Conservation (phyloP, 2,888 invertebrate species). For the Rhingia rostrata region DNA sequence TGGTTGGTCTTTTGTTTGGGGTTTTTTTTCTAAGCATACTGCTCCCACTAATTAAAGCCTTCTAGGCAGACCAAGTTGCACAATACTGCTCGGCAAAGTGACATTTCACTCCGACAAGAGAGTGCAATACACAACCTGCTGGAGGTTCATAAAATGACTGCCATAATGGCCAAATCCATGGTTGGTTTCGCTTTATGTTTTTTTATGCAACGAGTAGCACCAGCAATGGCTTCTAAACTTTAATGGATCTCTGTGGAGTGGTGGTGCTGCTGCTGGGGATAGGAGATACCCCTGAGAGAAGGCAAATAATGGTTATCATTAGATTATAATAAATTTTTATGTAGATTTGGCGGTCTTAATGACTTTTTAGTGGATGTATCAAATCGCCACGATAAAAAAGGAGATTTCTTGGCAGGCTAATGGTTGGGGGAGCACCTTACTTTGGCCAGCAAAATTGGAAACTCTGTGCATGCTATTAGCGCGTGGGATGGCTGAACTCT, state of each 20-base stretch:
- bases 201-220: conserved; percentile 4
- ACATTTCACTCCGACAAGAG: conserved; percentile 67
- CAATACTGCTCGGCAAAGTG: conserved; percentile 59
- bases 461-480: conserved; percentile 6
- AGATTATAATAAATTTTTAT: conserved; percentile 62
- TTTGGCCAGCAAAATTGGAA: conserved; percentile 4
- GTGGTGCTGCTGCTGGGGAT: background rate
- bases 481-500: conserved; percentile 35
- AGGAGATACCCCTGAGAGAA: conserved; percentile 5
- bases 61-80: conserved; percentile 36
- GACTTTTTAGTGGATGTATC: conserved; percentile 40
- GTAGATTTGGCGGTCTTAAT: conserved; percentile 57
- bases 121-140: conserved; percentile 35
- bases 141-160: background rate
- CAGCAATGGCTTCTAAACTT: conserved; percentile 29
- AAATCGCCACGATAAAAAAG: conserved; percentile 38
- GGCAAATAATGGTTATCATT: conserved; percentile 53
- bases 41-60: conserved; percentile 50
- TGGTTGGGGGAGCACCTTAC: conserved; percentile 40
- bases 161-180: conserved; percentile 36
- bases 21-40: conserved; percentile 21
- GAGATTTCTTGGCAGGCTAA: conserved; percentile 31
- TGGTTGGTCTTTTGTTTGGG: background rate
- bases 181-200: conserved; percentile 29
- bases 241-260: conserved; percentile 7